Evolutionary conservation across 2,888 invertebrate species (phyloP).

Genomic region (Ophion slaviceki): DNA sequence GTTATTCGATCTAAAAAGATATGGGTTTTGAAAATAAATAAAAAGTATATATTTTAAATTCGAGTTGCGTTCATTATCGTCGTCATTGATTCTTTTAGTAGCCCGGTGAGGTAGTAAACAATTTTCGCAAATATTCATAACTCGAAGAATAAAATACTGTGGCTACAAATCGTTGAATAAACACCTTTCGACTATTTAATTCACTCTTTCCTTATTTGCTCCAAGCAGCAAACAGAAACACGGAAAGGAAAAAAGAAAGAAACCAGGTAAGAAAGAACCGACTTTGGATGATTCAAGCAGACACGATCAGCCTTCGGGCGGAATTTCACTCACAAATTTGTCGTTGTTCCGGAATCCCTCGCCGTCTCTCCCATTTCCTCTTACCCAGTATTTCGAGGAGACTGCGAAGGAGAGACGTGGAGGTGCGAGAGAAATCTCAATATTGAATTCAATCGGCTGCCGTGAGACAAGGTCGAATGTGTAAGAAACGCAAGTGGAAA

Average conservation of each 20-base stretch:
- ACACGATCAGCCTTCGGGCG: constrained; percentile 39
- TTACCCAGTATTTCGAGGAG: not conserved
- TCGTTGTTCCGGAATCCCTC: constrained; percentile 52
- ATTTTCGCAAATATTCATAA: no score
- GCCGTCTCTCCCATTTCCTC: not conserved
- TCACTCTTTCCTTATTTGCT: not conserved
- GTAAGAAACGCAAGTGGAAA: constrained; percentile 43
- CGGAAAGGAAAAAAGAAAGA: not conserved
- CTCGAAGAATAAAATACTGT: no score
- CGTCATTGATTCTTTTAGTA: no score
- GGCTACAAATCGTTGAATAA: no score
- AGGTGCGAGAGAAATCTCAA: constrained; percentile 22
- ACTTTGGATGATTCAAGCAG: constrained; percentile 20
- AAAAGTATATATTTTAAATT: no score
- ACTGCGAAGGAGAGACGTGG: not conserved
- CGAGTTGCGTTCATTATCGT: no score
- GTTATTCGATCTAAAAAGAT: no score
- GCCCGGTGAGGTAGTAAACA: no score
- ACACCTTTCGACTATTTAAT: not conserved
- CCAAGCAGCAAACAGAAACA: not conserved
- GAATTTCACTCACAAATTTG: constrained; percentile 54
- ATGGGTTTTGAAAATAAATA: no score
- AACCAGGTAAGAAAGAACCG: constrained; percentile 4
- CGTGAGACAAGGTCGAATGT: constrained; percentile 50
- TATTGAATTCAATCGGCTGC: constrained; percentile 65